Percentiles rank a stretch among this genome's conserved stretches.
Evolutionary conservation across 2,888 invertebrate genomes (phyloP).

Genomic region (Patella pellucida): DNA sequence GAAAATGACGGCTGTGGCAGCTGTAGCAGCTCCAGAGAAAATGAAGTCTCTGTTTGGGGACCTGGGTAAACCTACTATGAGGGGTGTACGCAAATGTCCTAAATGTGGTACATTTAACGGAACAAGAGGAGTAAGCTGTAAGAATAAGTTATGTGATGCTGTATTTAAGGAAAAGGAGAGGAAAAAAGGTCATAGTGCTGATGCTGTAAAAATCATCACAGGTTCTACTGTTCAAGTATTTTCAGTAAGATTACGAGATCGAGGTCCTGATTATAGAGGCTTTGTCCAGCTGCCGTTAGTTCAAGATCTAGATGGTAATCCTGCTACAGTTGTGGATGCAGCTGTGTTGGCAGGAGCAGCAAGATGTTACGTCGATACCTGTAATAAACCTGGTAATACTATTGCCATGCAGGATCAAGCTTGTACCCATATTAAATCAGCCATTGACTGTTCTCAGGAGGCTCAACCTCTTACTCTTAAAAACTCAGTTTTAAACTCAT

Average conservation of each 20-base stretch:
- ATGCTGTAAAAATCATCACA: constrained; percentile 79
- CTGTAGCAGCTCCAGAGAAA: constrained; percentile 54
- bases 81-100: constrained; percentile 82
- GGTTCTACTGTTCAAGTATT: constrained; percentile 75
- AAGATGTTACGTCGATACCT: constrained; percentile 71
- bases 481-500: constrained; percentile 76
- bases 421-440: constrained; percentile 79
- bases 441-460: constrained; percentile 76
- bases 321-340: constrained; percentile 61
- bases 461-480: constrained; percentile 77
- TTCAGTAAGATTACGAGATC: constrained; percentile 80
- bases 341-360: constrained; percentile 64
- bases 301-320: constrained; percentile 68
- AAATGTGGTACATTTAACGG: constrained; percentile 84
- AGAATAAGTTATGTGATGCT: constrained; percentile 80
- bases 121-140: constrained; percentile 81
- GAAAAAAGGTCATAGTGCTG: constrained; percentile 75
- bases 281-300: constrained; percentile 78
- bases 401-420: constrained; percentile 49
- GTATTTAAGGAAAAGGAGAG: constrained; percentile 77
- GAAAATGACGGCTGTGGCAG: constrained; percentile 24
- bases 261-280: constrained; percentile 80
- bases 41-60: constrained; percentile 72
- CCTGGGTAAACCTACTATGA: constrained; percentile 77
- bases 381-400: constrained; percentile 52